phyloP scores from a whole-genome alignment of 2,888 invertebrate genomes.

The Ceramica pisi region DNA sequence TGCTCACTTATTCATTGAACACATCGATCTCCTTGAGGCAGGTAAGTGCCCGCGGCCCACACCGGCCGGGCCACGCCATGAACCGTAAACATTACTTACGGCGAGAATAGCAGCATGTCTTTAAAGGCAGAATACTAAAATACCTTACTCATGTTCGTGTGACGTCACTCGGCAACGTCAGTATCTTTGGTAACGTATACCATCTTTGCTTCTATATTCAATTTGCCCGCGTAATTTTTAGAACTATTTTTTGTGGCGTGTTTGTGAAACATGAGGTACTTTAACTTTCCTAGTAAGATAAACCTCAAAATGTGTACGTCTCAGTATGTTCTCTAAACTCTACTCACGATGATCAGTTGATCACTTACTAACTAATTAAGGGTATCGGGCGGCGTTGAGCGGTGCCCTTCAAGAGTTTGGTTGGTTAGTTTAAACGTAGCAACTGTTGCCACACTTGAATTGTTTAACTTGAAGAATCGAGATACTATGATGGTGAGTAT shows the following conservation, averaged over 20 bases:
- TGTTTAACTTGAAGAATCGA: background rate
- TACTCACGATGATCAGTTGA: slow-evolving; percentile 13
- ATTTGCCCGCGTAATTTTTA: background rate
- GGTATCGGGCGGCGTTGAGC: background rate
- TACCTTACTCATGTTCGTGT: slow-evolving; percentile 14
- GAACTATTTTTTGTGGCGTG: background rate
- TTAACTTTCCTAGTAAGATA: too few species aligned
- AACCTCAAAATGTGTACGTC: background rate
- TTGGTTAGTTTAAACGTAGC: background rate
- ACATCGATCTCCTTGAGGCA: slow-evolving; percentile 50
- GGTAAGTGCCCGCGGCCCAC: slow-evolving; percentile 28
- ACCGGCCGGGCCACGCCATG: slow-evolving; percentile 12
- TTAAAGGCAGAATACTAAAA: slow-evolving; percentile 27
- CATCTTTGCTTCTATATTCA: slow-evolving; percentile 16
- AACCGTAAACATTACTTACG: slow-evolving; percentile 36
- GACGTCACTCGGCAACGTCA: slow-evolving; percentile 2
- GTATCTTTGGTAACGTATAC: slow-evolving; percentile 6
- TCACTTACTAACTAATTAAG: too few species aligned
- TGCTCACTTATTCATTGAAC: slow-evolving; percentile 50
- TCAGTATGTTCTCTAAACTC: background rate
- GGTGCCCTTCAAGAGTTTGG: background rate
- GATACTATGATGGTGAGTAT: background rate
- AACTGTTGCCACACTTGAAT: background rate
- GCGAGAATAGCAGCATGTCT: slow-evolving; percentile 10
- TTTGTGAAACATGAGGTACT: background rate